phyloP scores from a whole-genome alignment of 2,113 vertebrate species.

The Oreochromis tanganicae region DNA sequence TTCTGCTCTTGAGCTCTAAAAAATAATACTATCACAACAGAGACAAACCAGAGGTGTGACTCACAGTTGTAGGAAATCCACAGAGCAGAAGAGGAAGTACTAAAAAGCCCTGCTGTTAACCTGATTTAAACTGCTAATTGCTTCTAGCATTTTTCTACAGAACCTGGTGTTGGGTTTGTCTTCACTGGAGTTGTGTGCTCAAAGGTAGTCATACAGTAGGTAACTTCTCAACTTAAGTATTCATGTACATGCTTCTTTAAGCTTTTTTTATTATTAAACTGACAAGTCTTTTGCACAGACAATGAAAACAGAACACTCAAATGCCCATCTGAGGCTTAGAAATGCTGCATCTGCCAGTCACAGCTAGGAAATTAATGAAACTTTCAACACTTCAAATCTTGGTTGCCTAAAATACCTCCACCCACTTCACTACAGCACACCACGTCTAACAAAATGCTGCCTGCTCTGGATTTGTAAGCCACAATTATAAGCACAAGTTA shows the following conservation, averaged over 20 bases:
- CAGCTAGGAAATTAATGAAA: neutral
- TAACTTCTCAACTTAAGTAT: neutral
- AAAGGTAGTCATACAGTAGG: neutral
- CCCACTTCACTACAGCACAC: neutral
- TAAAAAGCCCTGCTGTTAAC: neutral
- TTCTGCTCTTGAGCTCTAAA: neutral
- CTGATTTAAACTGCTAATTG: neutral
- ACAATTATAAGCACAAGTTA: neutral
- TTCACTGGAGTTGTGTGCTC: neutral
- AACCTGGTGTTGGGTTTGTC: neutral
- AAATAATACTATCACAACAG: neutral
- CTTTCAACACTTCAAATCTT: neutral
- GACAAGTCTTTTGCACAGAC: neutral
- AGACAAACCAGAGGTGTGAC: neutral
- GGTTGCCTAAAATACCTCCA: conserved; percentile 10
- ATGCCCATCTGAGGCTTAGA: neutral
- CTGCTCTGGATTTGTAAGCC: neutral
- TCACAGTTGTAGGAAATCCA: neutral
- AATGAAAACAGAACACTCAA: neutral
- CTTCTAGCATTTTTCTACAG: neutral
- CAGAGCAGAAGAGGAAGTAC: neutral
- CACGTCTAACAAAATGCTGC: neutral
- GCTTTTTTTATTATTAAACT: neutral
- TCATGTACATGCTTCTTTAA: neutral
- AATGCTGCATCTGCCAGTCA: neutral